phyloP scores from a whole-genome alignment of 2,113 vertebrate species.

The Megaptera novaeangliae region DNA sequence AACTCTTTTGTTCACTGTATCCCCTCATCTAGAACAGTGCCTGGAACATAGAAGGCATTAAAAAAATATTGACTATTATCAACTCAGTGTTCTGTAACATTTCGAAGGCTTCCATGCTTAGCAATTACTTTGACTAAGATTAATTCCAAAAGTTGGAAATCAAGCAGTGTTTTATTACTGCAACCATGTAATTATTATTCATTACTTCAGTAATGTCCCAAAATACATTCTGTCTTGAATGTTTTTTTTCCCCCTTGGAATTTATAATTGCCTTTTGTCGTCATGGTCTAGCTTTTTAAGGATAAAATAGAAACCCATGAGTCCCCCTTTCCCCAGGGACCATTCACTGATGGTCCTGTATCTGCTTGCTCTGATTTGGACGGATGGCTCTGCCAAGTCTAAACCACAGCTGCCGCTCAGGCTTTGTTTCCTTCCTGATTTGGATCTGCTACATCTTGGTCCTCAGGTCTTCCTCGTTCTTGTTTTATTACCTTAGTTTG shows the following conservation, averaged over 20 bases:
- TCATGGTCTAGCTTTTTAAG: neutral
- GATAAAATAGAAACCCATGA: neutral
- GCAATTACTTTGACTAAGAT: neutral
- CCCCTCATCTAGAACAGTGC: neutral
- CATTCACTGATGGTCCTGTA: neutral
- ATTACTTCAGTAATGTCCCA: neutral
- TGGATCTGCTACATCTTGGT: neutral
- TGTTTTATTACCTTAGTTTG: neutral
- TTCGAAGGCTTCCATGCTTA: neutral
- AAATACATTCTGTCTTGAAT: neutral
- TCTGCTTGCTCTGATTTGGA: neutral
- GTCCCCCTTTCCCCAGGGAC: neutral
- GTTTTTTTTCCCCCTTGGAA: neutral
- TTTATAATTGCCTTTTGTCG: neutral
- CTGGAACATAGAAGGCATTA: neutral
- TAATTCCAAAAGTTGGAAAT: neutral
- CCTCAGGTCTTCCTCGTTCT: neutral
- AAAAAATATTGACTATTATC: neutral
- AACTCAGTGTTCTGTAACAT: neutral
- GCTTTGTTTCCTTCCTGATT: neutral
- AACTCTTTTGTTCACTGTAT: neutral
- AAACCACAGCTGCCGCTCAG: neutral
- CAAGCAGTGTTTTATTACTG: neutral
- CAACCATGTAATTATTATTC: constrained; percentile 14
- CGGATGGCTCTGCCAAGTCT: neutral